Base-by-base conservation (phyloP, 2,888 invertebrate species). In the Drosophila colorata region DNA sequence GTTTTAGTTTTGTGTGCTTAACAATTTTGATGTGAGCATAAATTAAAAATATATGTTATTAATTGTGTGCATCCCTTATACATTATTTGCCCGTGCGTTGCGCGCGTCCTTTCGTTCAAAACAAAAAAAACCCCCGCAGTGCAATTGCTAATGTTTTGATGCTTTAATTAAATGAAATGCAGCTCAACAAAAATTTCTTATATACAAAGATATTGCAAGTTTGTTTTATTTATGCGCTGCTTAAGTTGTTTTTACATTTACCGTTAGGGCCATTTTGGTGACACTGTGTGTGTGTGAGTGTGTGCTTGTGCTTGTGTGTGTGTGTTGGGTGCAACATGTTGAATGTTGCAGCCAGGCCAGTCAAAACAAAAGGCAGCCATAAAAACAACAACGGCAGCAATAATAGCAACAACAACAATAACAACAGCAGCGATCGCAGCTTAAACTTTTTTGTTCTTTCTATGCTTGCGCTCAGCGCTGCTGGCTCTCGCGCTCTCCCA, bases 271-370 rank as follows among this genome's bases (percentile, higher is more conserved):
- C 49, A 68, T 46, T 59, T 41, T 46, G 33, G 44, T 40, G 56
- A 69, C 55, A 56, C 8, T 44, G 20, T 35, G 57, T 35, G 38
- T 31, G 38, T 51, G 55, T 44, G 46, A 43, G 13, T 56, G 16
- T 55, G 20, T 20, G 20, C 20, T 20, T 20, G 3, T 20, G n/a
- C n/a, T n/a, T n/a, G 53, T 16, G 49, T 33, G 33, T 43, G 53
- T 66, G 43, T 65, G 47, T 55, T 71, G 56, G 20, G 38, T 74
- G 74, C 78, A 74, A 75, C 69, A 84, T 82, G 71, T 85, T 85
- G 85, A 88, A 82, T 82, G 82, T 82, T 82, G 82, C 88, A 82
- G 74, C 38, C 56, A 11, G 59, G 46, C 11, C 55, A 55, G 46
- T 60, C 68, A 78, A 66, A 78, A 63, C 74, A 74, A 77, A 56